phyloP scores from a whole-genome alignment of 2,888 invertebrate genomes.

The Trypoxylon attenuatum region DNA sequence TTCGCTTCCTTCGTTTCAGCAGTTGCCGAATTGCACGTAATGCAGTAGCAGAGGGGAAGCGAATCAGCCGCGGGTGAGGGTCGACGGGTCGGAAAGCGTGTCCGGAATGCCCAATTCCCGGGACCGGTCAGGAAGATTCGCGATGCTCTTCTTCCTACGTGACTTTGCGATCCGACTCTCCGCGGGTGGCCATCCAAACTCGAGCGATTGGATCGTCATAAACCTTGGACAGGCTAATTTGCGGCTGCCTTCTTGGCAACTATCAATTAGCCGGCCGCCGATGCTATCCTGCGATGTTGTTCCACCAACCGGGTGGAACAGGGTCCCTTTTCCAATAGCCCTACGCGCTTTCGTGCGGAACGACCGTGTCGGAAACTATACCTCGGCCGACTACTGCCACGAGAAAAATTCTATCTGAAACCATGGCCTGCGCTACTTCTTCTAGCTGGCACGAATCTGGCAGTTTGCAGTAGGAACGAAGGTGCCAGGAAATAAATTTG shows the following conservation, averaged over 20 bases:
- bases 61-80: conserved; percentile 1
- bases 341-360: too few relatives aligned
- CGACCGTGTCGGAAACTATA: too few relatives aligned
- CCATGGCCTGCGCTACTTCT: too few relatives aligned
- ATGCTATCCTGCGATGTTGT: too few relatives aligned
- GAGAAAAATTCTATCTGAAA: too few relatives aligned
- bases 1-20: neutral
- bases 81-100: conserved; percentile 1
- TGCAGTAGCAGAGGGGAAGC: neutral
- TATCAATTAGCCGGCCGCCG: conserved; percentile 30
- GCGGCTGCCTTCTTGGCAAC: conserved; percentile 2
- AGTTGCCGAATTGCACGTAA: neutral
- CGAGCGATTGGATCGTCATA: conserved; percentile 18
- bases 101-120: conserved; percentile 1
- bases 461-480: too few relatives aligned
- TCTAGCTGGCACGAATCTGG: too few relatives aligned
- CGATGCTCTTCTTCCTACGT: neutral
- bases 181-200: neutral
- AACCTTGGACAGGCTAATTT: conserved; percentile 16
- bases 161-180: neutral
- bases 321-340: too few relatives aligned
- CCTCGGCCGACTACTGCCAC: too few relatives aligned
- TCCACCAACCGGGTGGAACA: too few relatives aligned
- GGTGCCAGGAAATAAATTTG: too few relatives aligned
- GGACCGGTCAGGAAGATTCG: neutral